These are phyloP conservation scores for Aeoliscus strigatus DNA, from an alignment of 2,797 vertebrate genomes.

Conservation along the genomic window DNA sequence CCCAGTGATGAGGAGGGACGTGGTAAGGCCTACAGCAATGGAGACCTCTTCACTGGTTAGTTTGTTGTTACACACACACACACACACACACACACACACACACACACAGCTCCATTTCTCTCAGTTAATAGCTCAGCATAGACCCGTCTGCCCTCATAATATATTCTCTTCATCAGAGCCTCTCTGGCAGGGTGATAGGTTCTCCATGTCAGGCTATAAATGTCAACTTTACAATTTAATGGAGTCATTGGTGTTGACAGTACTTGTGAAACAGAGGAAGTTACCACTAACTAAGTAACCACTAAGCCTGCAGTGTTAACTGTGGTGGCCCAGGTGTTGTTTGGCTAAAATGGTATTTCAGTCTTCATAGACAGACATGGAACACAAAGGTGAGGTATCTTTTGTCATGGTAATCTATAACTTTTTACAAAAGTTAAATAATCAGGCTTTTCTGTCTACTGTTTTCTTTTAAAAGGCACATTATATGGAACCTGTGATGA, in stretches of 20 bases:
- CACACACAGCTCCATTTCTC: constrained; percentile 23
- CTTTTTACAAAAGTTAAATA: no score
- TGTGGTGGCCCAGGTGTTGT: constrained; percentile 1
- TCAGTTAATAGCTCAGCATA: constrained; percentile 24
- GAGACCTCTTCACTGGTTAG: constrained; percentile 95
- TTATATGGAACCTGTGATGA: no score
- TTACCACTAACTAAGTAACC: constrained; percentile 4
- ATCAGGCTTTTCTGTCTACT: no score
- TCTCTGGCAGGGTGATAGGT: constrained; percentile 23
- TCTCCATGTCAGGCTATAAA: constrained; percentile 47
- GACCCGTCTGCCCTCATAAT: constrained; percentile 17
- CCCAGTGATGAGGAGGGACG: constrained; percentile 98
- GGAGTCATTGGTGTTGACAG: constrained; percentile 17
- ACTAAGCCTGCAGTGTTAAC: not conserved
- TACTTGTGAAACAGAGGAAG: constrained; percentile 34
- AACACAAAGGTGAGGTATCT: not conserved
- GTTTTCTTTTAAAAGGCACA: no score
- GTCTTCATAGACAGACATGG: not conserved
- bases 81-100: constrained; percentile 17
- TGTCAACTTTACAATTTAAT: constrained; percentile 41
- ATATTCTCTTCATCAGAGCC: constrained; percentile 29
- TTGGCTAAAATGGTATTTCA: constrained; percentile 9
- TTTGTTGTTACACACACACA: constrained; percentile 26
- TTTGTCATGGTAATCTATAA: no score
- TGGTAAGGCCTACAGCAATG: constrained; percentile 96